phyloP scores from a whole-genome alignment of 2,797 vertebrate species.

The Monodelphis domestica region DNA sequence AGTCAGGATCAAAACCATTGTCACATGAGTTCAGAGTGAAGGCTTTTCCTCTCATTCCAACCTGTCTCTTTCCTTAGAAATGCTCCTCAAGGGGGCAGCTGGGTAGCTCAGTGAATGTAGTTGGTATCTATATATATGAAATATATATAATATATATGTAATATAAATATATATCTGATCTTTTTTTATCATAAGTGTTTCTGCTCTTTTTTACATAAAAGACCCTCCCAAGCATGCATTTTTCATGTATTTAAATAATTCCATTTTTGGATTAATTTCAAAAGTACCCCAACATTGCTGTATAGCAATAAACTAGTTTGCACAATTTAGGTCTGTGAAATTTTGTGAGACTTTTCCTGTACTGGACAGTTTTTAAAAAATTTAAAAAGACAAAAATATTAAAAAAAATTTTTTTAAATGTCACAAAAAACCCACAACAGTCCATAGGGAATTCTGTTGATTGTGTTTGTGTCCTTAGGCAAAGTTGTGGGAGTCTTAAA shows the following conservation, averaged over 20 bases:
- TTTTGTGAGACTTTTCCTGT: conserved; percentile 91
- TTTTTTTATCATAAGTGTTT: conserved; percentile 97
- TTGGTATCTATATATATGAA: too few relatives aligned
- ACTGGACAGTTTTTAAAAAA: conserved; percentile 90
- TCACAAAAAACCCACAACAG: conserved; percentile 81
- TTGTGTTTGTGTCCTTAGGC: conserved; percentile 93
- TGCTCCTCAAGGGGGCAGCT: too few relatives aligned
- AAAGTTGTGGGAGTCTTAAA: conserved; percentile 92
- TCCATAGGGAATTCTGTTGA: conserved; percentile 91
- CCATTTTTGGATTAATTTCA: conserved; percentile 89
- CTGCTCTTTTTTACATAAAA: conserved; percentile 93
- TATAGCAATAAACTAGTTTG: conserved; percentile 94
- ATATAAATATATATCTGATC: conserved; percentile 96
- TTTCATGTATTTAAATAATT: conserved; percentile 93
- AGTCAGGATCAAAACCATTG: not conserved
- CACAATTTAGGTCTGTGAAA: conserved; percentile 97
- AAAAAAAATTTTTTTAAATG: conserved; percentile 65
- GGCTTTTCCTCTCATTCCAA: not conserved
- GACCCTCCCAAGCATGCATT: conserved; percentile 89
- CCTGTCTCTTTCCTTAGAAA: not conserved
- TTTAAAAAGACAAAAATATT: conserved; percentile 81
- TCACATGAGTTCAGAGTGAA: not conserved
- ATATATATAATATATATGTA: conserved; percentile 93
- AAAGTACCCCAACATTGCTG: conserved; percentile 89
- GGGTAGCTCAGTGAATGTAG: too few relatives aligned